Evolutionary conservation across 2,113 vertebrate genomes (phyloP).

Genomic region (Ammodytes dubius): DNA sequence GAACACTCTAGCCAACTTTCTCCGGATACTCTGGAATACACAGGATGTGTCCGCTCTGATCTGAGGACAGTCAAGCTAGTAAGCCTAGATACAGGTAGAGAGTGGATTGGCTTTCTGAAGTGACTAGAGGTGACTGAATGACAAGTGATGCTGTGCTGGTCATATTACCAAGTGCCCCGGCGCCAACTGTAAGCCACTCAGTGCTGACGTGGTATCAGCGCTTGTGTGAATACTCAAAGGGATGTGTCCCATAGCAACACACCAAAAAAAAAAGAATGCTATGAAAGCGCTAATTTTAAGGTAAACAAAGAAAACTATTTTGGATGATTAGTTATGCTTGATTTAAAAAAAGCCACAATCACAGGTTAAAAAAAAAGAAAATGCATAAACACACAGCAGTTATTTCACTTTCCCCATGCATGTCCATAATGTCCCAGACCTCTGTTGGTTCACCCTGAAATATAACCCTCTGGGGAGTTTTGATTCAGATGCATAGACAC

Average conservation of each 20-base stretch:
- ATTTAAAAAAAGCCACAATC: neutral
- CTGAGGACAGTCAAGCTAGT: neutral
- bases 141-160: too few species aligned
- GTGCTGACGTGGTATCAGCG: neutral
- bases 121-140: neutral
- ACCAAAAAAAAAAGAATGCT: neutral
- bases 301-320: neutral
- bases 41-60: neutral
- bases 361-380: neutral
- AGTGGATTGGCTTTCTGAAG: neutral
- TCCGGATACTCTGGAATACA: neutral
- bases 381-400: neutral
- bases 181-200: neutral
- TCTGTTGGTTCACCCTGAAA: slow-evolving; percentile 51
- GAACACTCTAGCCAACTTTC: too few species aligned
- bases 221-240: neutral
- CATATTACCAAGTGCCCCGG: neutral
- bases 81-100: neutral
- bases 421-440: slow-evolving; percentile 25
- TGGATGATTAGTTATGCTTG: neutral
- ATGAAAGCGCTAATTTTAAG: too few species aligned
- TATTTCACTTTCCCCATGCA: neutral
- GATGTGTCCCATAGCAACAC: neutral
- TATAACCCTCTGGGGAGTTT: slow-evolving; percentile 37
- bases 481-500: slow-evolving; percentile 55